Evolutionary conservation across 92 coral and sea anemone species (phyloP).

Genomic region (Porites evermanni): DNA sequence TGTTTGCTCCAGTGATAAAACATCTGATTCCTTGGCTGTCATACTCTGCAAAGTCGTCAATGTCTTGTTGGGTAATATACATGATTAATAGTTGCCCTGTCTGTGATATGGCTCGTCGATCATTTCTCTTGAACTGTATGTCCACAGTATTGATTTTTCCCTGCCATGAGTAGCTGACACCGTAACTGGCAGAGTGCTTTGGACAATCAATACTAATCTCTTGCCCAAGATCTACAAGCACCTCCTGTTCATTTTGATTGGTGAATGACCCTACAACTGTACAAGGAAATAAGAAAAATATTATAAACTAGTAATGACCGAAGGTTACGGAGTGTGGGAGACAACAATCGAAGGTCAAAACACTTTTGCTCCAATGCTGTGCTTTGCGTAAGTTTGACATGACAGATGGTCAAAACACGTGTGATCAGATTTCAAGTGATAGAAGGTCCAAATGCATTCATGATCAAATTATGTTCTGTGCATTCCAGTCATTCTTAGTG

Average conservation of each 20-base stretch:
- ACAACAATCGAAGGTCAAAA: no score
- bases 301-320: no score
- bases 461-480: no score
- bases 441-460: no score
- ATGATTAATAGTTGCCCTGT: slow-evolving; percentile 44
- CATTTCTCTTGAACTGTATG: not conserved
- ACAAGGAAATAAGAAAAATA: not conserved
- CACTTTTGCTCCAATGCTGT: no score
- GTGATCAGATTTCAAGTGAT: no score
- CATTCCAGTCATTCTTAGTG: no score
- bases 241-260: not conserved
- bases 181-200: not conserved
- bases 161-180: slow-evolving; percentile 4
- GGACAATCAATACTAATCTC: slow-evolving; percentile 23
- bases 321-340: no score
- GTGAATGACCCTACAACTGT: not conserved
- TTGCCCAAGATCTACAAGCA: slow-evolving; percentile 18
- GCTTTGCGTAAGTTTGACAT: no score
- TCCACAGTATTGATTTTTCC: no score
- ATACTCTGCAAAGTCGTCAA: not conserved
- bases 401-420: no score
- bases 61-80: slow-evolving; percentile 28
- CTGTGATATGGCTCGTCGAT: slow-evolving; percentile 11
- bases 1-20: slow-evolving; percentile 1
- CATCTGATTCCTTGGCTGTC: slow-evolving; percentile 8